A percentile compares a stretch with the other conserved stretches of the same genome.
Conservation (phyloP, 2,797 vertebrate species). For the Mormyrops attenuatus region DNA sequence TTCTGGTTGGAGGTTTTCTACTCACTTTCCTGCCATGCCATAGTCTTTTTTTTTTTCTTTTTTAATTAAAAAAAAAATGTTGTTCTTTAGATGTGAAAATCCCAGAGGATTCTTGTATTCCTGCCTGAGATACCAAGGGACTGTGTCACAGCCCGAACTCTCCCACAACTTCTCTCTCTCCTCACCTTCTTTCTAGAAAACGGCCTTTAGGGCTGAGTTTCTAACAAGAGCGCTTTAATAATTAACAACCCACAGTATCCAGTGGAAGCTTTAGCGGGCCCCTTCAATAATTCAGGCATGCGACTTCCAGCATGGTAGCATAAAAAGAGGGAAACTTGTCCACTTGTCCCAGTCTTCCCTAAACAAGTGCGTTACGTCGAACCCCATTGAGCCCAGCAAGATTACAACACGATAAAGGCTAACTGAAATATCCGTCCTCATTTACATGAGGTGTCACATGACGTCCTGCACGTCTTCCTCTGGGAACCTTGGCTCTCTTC, state of each 20-base stretch:
- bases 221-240: conserved; percentile 14
- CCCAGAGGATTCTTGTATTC: background rate
- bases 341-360: background rate
- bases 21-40: background rate
- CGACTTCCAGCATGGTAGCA: background rate
- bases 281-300: conserved; percentile 13
- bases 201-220: background rate
- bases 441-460: background rate
- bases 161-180: background rate
- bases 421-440: background rate
- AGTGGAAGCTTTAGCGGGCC: background rate
- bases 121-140: background rate
- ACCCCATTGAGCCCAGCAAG: background rate
- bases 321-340: background rate
- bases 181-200: background rate
- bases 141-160: background rate
- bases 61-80: background rate
- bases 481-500: background rate
- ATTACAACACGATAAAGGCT: background rate
- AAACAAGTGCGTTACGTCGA: background rate
- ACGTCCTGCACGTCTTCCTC: background rate
- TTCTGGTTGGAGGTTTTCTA: background rate
- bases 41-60: background rate
- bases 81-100: background rate
- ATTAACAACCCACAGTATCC: background rate